Conservation (phyloP, 2,888 invertebrate species). For the Hipparchia semele region DNA sequence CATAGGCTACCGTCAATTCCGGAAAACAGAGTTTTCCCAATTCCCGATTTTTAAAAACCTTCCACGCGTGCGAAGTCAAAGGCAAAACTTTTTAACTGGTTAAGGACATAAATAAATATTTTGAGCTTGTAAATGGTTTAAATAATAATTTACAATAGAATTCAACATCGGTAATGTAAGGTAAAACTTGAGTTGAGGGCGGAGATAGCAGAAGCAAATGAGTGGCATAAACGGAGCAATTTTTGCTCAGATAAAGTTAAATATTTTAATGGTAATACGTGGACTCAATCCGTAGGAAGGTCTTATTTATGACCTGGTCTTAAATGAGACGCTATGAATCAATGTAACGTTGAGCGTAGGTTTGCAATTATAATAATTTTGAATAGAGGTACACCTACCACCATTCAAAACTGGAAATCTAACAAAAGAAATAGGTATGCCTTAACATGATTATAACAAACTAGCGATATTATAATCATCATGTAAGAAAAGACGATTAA, state of each 20-base stretch:
- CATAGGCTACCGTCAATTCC: too few species aligned
- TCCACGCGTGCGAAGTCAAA: too few species aligned
- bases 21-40: too few species aligned
- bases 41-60: too few species aligned
- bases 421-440: too few species aligned
- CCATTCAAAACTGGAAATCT: too few species aligned
- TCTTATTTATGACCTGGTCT: not conserved
- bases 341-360: not conserved
- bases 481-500: not conserved
- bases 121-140: not conserved
- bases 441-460: not conserved
- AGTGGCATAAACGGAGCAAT: not conserved
- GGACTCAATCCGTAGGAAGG: not conserved
- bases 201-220: too few species aligned
- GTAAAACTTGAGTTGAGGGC: too few species aligned
- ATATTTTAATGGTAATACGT: not conserved
- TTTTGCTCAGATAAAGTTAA: not conserved
- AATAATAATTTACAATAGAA: too few species aligned
- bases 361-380: not conserved
- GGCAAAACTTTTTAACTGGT: too few species aligned
- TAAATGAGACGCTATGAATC: not conserved
- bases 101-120: not conserved
- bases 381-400: not conserved
- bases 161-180: not conserved
- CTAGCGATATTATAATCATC: not conserved